Conservation (phyloP, 2,113 vertebrate genomes). For the Ovis aries region DNA sequence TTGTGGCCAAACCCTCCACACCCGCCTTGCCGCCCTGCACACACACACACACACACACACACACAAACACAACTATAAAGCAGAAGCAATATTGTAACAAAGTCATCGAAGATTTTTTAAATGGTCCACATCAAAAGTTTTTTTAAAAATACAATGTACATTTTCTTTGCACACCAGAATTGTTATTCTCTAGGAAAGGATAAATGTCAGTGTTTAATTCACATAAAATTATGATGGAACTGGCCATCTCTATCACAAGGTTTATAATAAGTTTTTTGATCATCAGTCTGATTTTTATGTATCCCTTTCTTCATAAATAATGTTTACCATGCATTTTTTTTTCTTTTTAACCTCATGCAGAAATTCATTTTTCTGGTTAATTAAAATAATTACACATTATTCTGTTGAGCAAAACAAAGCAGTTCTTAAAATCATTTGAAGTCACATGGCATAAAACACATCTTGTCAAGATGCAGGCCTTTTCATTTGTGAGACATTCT, state of each 20-base stretch:
- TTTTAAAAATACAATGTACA: not conserved
- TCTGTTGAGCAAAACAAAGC: not conserved
- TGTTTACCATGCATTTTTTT: not conserved
- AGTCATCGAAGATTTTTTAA: not conserved
- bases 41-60: no score
- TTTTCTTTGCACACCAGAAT: not conserved
- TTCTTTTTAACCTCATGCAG: not conserved
- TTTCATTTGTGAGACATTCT: not conserved
- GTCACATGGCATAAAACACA: not conserved
- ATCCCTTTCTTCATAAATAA: constrained; percentile 6
- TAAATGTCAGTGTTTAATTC: not conserved
- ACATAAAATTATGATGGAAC: not conserved
- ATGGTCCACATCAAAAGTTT: not conserved
- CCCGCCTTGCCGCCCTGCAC: no score
- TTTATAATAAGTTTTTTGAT: not conserved
- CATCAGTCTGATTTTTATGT: not conserved
- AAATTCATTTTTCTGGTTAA: not conserved
- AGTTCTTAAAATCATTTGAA: not conserved
- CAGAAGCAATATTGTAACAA: not conserved
- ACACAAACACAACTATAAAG: not conserved
- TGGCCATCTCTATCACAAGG: not conserved
- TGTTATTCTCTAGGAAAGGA: not conserved
- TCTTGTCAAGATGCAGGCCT: not conserved
- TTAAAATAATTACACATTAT: not conserved
- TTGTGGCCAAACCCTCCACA: not conserved